Percentiles rank a stretch among this genome's conserved stretches.
Conservation (phyloP, 1,140 invertebrate genomes). For the Spodoptera litura region DNA sequence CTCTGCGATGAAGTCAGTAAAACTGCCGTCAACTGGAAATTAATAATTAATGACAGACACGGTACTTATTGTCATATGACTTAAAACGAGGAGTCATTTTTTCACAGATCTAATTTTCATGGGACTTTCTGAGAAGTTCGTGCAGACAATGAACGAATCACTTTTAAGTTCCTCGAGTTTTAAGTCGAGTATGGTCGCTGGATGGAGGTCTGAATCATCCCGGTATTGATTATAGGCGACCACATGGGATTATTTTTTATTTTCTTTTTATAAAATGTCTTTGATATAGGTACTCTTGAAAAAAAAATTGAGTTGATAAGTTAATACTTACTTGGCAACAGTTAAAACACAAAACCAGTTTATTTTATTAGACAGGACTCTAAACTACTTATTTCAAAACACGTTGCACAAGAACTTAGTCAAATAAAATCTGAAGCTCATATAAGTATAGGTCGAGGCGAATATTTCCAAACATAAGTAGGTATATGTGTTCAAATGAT, state of each 20-base stretch:
- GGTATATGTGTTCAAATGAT: constrained; percentile 49
- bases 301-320: too few species aligned
- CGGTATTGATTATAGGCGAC: too few species aligned
- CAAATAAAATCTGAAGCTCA: not conserved
- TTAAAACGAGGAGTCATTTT: not conserved
- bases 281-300: too few species aligned
- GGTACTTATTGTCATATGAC: constrained; percentile 18
- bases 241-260: too few species aligned
- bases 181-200: too few species aligned
- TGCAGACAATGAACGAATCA: too few species aligned
- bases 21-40: constrained; percentile 63
- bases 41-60: constrained; percentile 48
- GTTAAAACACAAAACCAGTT: too few species aligned
- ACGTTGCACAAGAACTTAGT: not conserved
- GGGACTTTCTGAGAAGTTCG: not conserved
- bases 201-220: too few species aligned
- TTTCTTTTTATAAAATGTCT: too few species aligned
- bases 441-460: constrained; percentile 6
- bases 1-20: constrained; percentile 60
- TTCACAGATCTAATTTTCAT: constrained; percentile 10
- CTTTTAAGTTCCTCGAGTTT: too few species aligned
- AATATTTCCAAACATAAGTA: constrained; percentile 3
- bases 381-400: constrained; percentile 22
- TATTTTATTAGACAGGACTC: constrained; percentile 13
- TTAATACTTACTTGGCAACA: too few species aligned